Percentiles rank a stretch among this genome's conserved stretches.
Conservation (phyloP, 2,888 invertebrate species). For the Auanema freiburgensis region DNA sequence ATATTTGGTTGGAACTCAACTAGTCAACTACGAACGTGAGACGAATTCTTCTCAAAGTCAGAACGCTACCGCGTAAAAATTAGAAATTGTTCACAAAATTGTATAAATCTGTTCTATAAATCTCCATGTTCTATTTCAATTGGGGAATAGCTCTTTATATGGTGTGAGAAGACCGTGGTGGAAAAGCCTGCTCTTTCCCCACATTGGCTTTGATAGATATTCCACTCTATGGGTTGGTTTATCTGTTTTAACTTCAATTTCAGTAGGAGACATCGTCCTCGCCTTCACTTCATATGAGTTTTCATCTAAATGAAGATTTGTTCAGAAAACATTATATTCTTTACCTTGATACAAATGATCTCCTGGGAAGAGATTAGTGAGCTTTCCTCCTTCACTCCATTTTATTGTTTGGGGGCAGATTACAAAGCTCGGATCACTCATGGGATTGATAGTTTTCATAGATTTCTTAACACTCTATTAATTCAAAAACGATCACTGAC, state of each 20-base stretch:
- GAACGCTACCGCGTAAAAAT: not conserved
- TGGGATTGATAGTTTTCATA: no score
- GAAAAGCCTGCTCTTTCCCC: no score
- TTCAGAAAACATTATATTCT: not conserved
- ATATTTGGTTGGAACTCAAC: conserved; percentile 87
- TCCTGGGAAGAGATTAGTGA: conserved; percentile 32
- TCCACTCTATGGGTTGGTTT: conserved; percentile 22
- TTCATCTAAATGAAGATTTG: conserved; percentile 24
- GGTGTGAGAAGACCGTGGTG: no score
- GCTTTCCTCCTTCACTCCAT: conserved; percentile 23
- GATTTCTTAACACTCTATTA: not conserved
- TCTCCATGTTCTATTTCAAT: no score
- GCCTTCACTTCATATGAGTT: conserved; percentile 24
- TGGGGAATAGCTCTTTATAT: no score
- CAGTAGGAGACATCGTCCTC: conserved; percentile 18
- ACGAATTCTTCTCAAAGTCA: not conserved
- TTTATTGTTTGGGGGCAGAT: conserved; percentile 39
- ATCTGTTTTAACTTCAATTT: conserved; percentile 10
- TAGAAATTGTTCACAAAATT: not conserved
- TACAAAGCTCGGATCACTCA: not conserved
- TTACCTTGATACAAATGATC: conserved; percentile 38
- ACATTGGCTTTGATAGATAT: no score
- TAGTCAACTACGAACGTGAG: conserved; percentile 85
- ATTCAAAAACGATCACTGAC: not conserved
- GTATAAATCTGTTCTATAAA: not conserved